Evolutionary conservation across 2,888 invertebrate species (phyloP).

Genomic region (Leuctra nigra): DNA sequence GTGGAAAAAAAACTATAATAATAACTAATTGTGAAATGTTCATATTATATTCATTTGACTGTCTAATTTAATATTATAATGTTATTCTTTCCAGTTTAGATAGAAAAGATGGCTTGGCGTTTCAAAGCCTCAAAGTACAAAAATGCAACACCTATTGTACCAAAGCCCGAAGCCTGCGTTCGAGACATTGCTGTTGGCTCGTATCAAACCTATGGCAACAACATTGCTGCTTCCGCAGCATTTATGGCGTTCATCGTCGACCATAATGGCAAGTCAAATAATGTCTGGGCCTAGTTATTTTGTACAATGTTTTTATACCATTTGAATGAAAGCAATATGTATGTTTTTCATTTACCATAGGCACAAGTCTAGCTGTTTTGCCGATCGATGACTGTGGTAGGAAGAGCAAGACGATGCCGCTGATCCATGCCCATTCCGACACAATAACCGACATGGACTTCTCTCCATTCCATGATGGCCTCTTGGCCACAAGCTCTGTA

Average conservation of each 20-base stretch:
- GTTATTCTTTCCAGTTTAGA: too few relatives aligned
- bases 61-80: too few relatives aligned
- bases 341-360: slow-evolving; percentile 37
- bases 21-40: too few relatives aligned
- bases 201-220: slow-evolving; percentile 91
- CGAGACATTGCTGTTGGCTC: slow-evolving; percentile 88
- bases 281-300: not conserved
- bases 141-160: slow-evolving; percentile 93
- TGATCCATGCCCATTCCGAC: slow-evolving; percentile 80
- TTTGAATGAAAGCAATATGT: not conserved
- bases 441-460: slow-evolving; percentile 93
- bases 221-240: slow-evolving; percentile 85
- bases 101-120: slow-evolving; percentile 84
- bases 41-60: too few relatives aligned
- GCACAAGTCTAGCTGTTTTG: slow-evolving; percentile 83
- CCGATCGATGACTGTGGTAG: slow-evolving; percentile 84
- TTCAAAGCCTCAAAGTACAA: slow-evolving; percentile 98
- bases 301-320: not conserved
- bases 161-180: slow-evolving; percentile 84
- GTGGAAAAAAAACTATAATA: too few relatives aligned
- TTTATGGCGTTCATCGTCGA: slow-evolving; percentile 96
- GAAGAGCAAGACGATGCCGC: slow-evolving; percentile 80
- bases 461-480: slow-evolving; percentile 90
- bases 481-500: slow-evolving; percentile 84
- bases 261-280: slow-evolving; percentile 57